Evolutionary conservation across 2,888 invertebrate species (phyloP).

Genomic region (Thymelicus sylvestris): DNA sequence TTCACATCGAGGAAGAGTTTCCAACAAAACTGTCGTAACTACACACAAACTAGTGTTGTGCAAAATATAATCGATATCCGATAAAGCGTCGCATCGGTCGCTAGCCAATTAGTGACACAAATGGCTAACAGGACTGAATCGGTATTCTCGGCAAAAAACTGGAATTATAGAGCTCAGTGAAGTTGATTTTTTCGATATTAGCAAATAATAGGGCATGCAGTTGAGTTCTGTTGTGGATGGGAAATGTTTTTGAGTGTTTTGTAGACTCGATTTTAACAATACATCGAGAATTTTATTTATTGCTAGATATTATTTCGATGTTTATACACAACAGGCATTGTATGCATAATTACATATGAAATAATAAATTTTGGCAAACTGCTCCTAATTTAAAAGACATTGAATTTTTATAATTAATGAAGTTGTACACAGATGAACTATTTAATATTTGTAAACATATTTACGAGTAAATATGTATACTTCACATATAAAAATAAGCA

Average conservation of each 20-base stretch:
- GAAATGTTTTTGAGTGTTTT: conserved; percentile 11
- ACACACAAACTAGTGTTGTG: conserved; percentile 35
- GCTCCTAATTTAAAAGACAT: no score
- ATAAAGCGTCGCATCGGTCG: conserved; percentile 45
- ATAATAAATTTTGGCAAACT: no score
- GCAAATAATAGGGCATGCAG: conserved; percentile 44
- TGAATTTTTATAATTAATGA: no score
- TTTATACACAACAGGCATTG: no score
- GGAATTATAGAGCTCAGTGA: conserved; percentile 42
- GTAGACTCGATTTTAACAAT: neutral
- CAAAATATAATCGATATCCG: conserved; percentile 35
- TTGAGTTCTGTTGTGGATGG: conserved; percentile 17
- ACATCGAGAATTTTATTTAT: no score
- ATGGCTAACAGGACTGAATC: conserved; percentile 40
- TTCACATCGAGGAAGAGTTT: neutral
- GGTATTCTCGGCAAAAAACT: conserved; percentile 38
- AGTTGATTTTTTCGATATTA: conserved; percentile 41
- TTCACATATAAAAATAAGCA: neutral
- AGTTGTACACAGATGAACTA: no score
- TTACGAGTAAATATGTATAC: no score
- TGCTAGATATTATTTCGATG: no score
- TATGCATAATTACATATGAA: no score
- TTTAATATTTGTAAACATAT: no score
- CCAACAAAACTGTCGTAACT: conserved; percentile 3
- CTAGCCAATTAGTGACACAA: conserved; percentile 50